Evolutionary conservation across 2,797 vertebrate genomes (phyloP), one percentile per base, ranked within the genome.

Genomic region (Helarctos malayanus): DNA sequence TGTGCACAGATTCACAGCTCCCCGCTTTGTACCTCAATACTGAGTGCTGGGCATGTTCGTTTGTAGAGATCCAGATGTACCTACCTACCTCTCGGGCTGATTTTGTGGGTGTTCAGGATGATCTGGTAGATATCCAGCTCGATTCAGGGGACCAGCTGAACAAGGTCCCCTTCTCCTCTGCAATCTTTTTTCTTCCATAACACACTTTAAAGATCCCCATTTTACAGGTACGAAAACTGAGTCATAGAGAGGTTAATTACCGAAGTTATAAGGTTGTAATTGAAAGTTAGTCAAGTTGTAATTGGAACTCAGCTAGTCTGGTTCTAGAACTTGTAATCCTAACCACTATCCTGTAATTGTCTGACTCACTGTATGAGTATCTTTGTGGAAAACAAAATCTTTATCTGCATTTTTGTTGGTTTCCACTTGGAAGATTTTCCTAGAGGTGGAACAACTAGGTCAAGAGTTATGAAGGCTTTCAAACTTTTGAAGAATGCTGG

Each of bases 381-480:
- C 35, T 90, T 73, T 75, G 11, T 38, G 49, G 41, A 9, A 3
- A 18, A 45, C 16, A 47, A 76, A 54, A 32, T 45, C 56, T 81
- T 94, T 47, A 79, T 95, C 52, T 95, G 65, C 14, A 89, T 82
- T 79, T 89, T n/a, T 96, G 80, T 47, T 61, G 54, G 65, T 54
- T 95, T 93, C 41, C 65, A 76, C n/a, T 65, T 18, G 57, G 71
- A 91, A 73, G 68, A 61, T 59, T 81, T 73, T 81, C 73, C 78
- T 87, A 68, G 80, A 84, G 25, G 27, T 32, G 7, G 25, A 68
- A 76, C 71, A 76, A 54, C 10, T 73, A 61, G 21, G 32, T 82
- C 54, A 69, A 75, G 52, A 91, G 29, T 83, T 89, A 80, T 15
- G 25, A 73, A 92, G 52, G 18, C 7, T 82, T 95, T 91, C 21